Percentiles rank a stretch among this genome's conserved stretches.
Conservation (phyloP, 1,140 invertebrate species). For the Chironomus tepperi region DNA sequence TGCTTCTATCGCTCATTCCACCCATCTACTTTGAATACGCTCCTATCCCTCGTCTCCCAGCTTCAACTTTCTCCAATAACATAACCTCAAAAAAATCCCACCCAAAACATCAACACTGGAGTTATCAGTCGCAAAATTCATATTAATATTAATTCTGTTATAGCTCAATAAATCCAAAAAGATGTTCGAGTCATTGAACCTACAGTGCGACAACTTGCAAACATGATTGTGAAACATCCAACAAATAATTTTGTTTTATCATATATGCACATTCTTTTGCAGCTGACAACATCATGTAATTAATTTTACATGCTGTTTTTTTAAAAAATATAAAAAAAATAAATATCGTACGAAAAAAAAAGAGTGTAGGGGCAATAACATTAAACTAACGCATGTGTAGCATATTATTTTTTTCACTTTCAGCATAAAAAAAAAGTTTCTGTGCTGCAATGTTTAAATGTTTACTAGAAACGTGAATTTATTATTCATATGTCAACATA, state of each 20-base stretch:
- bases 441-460: neutral
- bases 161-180: neutral
- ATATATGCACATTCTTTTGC: neutral
- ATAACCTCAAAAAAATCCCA: no score
- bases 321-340: no score
- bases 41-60: no score
- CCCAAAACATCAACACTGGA: no score
- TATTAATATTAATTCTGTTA: no score
- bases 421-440: neutral
- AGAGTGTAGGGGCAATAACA: neutral
- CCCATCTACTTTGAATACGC: no score
- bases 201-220: neutral
- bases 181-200: neutral
- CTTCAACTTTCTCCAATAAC: no score
- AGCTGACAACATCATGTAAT: conserved; percentile 1
- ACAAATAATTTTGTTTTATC: neutral
- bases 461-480: neutral
- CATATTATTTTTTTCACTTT: neutral
- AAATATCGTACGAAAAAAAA: neutral
- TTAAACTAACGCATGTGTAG: neutral
- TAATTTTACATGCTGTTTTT: conserved; percentile 9
- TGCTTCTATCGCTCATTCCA: no score
- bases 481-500: neutral
- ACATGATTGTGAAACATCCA: neutral
- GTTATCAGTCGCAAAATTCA: no score